phyloP scores from a whole-genome alignment of 2,113 vertebrate species.

The Elanus axillaris region DNA sequence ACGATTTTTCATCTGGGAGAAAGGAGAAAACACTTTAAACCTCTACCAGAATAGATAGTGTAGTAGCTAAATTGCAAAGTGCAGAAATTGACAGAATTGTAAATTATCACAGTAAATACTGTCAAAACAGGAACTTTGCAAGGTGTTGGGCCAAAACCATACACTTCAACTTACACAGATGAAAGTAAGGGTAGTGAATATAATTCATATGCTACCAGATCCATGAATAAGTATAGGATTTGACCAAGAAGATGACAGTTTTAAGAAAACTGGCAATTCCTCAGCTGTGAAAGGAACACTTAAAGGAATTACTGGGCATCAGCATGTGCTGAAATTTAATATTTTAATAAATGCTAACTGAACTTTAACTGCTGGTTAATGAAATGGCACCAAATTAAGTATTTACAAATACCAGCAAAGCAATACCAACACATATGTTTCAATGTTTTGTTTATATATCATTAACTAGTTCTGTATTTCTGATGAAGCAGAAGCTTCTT shows the following conservation, averaged over 20 bases:
- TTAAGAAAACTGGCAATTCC: background rate
- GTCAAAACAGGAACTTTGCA: conserved; percentile 19
- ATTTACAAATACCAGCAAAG: background rate
- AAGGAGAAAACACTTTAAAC: conserved; percentile 13
- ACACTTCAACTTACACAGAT: conserved; percentile 31
- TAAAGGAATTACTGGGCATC: background rate
- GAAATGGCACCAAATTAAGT: background rate
- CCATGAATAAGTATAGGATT: background rate
- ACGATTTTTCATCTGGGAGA: conserved; percentile 41
- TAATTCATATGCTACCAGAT: background rate
- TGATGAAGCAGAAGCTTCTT: background rate
- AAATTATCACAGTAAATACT: conserved; percentile 50
- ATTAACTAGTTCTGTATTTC: background rate
- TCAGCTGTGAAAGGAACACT: background rate
- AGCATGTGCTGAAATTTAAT: background rate
- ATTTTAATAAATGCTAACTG: background rate
- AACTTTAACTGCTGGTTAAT: conserved; percentile 11
- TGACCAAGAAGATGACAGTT: background rate
- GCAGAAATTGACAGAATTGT: conserved; percentile 42
- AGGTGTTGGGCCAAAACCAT: conserved; percentile 6
- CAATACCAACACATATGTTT: background rate
- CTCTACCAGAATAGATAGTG: background rate
- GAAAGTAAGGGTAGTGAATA: background rate
- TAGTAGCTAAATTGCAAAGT: conserved; percentile 43
- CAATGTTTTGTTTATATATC: background rate